phyloP scores from a whole-genome alignment of 2,888 invertebrate species.

The Sminthurinus aureus region DNA sequence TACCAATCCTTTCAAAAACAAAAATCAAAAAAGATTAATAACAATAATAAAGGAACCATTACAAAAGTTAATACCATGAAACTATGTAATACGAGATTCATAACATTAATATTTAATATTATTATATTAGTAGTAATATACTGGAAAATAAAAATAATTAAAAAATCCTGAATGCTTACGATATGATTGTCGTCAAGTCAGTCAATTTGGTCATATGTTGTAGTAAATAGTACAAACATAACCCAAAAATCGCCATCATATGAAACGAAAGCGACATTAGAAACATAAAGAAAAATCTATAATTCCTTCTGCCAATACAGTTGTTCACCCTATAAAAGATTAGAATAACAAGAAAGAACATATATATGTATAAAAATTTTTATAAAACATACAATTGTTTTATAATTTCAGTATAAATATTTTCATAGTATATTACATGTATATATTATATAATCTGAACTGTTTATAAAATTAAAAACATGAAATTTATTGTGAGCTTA shows the following conservation, averaged over 20 bases:
- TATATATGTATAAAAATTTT: too few relatives aligned
- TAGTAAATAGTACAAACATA: conserved; percentile 91
- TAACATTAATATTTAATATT: not conserved
- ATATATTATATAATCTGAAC: too few relatives aligned
- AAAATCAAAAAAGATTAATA: not conserved
- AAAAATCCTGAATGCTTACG: conserved; percentile 59
- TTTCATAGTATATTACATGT: too few relatives aligned
- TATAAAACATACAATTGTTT: too few relatives aligned
- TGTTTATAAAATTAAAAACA: too few relatives aligned
- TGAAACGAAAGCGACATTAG: conserved; percentile 94
- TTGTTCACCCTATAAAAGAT: conserved; percentile 86
- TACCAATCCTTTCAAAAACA: conserved; percentile 71
- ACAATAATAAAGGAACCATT: not conserved
- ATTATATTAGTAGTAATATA: not conserved
- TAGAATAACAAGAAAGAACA: too few relatives aligned
- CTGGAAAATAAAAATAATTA: not conserved
- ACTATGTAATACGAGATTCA: too few relatives aligned
- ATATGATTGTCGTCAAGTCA: conserved; percentile 77
- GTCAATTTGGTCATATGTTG: conserved; percentile 82
- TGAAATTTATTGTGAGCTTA: too few relatives aligned
- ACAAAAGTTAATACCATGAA: not conserved
- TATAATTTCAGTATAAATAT: too few relatives aligned
- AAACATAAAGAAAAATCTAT: conserved; percentile 99
- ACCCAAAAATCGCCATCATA: conserved; percentile 95
- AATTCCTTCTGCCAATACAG: conserved; percentile 96